Evolutionary conservation across 2,113 vertebrate species (phyloP).

Genomic region (Rhineura floridana): DNA sequence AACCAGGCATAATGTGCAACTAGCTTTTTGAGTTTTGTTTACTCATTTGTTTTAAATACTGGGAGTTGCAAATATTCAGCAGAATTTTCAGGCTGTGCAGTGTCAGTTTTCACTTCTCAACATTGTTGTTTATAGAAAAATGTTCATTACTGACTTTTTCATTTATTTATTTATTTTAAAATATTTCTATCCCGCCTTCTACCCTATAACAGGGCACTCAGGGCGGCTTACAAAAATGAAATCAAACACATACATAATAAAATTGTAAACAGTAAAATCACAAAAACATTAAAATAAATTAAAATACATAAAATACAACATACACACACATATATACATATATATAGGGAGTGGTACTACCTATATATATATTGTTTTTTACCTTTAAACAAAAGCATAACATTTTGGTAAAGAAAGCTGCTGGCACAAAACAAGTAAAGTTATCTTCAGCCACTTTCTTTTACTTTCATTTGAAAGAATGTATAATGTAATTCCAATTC

Average conservation of each 20-base stretch:
- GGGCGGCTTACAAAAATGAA: no score
- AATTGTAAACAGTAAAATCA: no score
- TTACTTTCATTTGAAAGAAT: background rate
- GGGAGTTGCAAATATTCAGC: background rate
- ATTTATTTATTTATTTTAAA: no score
- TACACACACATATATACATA: no score
- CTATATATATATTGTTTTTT: no score
- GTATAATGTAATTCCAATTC: background rate
- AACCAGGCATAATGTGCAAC: background rate
- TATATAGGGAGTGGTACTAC: no score
- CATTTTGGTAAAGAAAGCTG: background rate
- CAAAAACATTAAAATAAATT: no score
- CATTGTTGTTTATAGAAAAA: background rate
- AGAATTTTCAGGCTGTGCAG: background rate
- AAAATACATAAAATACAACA: no score
- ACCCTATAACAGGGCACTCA: no score
- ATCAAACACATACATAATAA: no score
- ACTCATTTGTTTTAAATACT: background rate
- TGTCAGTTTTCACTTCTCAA: conserved; percentile 3
- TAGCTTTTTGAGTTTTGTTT: background rate
- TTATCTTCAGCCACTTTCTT: background rate
- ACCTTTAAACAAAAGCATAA: background rate
- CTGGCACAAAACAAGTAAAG: background rate
- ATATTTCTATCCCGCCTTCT: no score
- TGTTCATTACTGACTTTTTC: background rate